Conservation (phyloP, 2,797 vertebrate genomes). For the Synaphobranchus kaupii region DNA sequence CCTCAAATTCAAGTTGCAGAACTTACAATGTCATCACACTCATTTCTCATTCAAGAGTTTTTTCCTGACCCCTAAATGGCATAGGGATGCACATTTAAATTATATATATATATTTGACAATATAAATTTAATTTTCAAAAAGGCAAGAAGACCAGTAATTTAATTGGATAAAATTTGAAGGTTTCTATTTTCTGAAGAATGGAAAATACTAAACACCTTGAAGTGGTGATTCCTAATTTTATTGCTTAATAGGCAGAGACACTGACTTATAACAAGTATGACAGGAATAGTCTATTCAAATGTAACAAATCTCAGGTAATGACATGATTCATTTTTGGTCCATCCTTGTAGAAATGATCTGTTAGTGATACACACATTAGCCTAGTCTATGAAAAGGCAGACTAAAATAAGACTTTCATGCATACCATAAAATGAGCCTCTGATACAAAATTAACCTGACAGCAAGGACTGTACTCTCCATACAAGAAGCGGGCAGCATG, state of each 20-base stretch:
- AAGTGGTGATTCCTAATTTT: neutral
- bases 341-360: neutral
- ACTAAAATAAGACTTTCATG: neutral
- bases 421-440: neutral
- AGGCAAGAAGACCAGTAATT: no score
- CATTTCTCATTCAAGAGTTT: no score
- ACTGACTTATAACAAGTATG: neutral
- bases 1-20: no score
- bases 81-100: no score
- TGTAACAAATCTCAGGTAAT: neutral
- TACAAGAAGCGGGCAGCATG: neutral
- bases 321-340: neutral
- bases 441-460: neutral
- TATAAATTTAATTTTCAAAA: no score
- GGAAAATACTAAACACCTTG: neutral
- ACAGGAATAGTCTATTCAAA: neutral
- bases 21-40: no score
- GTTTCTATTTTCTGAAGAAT: neutral
- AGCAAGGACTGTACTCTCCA: neutral
- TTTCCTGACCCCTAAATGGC: no score
- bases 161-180: no score
- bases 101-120: no score
- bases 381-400: neutral
- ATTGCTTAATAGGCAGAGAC: neutral
- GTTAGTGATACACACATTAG: neutral